Evolutionary conservation across 2,888 invertebrate species (phyloP).

Genomic region (Lumbricus terrestris): DNA sequence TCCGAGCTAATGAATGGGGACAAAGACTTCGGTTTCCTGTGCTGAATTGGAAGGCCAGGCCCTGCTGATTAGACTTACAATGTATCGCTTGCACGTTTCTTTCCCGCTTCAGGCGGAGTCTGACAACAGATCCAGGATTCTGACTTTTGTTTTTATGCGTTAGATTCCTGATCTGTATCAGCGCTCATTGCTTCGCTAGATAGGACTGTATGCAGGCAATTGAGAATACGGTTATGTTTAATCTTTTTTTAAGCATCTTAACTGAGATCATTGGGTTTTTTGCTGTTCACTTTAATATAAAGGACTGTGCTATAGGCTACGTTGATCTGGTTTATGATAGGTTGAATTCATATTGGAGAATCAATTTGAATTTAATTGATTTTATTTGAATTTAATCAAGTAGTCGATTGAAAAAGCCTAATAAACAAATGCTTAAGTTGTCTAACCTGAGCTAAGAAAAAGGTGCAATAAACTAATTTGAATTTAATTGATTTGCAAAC

Average conservation of each 20-base stretch:
- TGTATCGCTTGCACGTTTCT: not conserved
- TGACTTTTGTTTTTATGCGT: not conserved
- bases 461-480: not conserved
- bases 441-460: not conserved
- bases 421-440: not conserved
- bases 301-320: not conserved
- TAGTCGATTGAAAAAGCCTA: not conserved
- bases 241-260: not conserved
- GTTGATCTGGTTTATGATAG: not conserved
- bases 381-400: not conserved
- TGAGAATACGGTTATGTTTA: not conserved
- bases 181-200: not conserved
- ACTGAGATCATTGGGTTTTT: not conserved
- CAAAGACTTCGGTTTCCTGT: not conserved
- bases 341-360: not conserved
- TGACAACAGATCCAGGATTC: not conserved
- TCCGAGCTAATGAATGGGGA: not conserved
- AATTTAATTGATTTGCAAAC: not conserved
- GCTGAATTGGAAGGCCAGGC: not conserved
- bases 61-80: not conserved
- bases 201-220: not conserved
- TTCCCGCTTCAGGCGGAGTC: not conserved
- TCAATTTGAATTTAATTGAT: not conserved
- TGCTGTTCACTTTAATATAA: not conserved
- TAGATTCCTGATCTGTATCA: not conserved